These are phyloP conservation scores for Ecdyonurus torrentis DNA, from an alignment of 2,888 invertebrate species.

Conservation along the genomic window DNA sequence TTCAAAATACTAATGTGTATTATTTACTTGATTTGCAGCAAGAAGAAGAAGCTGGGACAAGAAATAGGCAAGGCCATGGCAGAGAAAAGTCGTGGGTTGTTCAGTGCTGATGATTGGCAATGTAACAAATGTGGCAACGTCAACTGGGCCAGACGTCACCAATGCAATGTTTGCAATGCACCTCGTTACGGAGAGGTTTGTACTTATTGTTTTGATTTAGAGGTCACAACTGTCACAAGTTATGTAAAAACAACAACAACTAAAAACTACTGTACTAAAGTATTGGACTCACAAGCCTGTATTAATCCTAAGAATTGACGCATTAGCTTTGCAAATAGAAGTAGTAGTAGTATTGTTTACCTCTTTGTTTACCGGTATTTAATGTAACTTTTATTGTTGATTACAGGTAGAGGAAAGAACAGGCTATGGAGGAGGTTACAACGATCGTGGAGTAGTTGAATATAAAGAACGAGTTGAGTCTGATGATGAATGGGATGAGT, in stretches of 20 bases:
- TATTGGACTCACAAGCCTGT: no score
- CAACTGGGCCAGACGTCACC: slow-evolving; percentile 91
- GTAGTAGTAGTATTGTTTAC: no score
- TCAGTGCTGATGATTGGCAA: slow-evolving; percentile 98
- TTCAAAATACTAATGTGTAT: neutral
- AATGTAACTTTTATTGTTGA: slow-evolving; percentile 22
- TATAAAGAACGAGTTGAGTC: slow-evolving; percentile 76
- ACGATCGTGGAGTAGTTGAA: slow-evolving; percentile 90
- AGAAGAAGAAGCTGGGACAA: slow-evolving; percentile 73
- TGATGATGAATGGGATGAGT: slow-evolving; percentile 93
- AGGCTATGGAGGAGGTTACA: slow-evolving; percentile 80
- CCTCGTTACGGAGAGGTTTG: slow-evolving; percentile 85
- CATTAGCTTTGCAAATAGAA: no score
- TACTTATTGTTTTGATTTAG: no score
- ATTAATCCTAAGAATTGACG: slow-evolving; percentile 56
- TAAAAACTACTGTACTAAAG: no score
- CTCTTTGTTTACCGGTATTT: no score
- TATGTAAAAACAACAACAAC: no score
- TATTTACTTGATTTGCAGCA: slow-evolving; percentile 15
- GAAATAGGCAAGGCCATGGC: slow-evolving; percentile 98
- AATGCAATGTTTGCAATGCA: slow-evolving; percentile 97
- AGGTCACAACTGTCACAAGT: no score
- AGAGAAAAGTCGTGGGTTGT: slow-evolving; percentile 91
- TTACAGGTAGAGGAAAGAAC: slow-evolving; percentile 50
- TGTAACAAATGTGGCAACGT: slow-evolving; percentile 98